Evolutionary conservation across 2,888 invertebrate genomes (phyloP).

Genomic region (Drosophila histrio): DNA sequence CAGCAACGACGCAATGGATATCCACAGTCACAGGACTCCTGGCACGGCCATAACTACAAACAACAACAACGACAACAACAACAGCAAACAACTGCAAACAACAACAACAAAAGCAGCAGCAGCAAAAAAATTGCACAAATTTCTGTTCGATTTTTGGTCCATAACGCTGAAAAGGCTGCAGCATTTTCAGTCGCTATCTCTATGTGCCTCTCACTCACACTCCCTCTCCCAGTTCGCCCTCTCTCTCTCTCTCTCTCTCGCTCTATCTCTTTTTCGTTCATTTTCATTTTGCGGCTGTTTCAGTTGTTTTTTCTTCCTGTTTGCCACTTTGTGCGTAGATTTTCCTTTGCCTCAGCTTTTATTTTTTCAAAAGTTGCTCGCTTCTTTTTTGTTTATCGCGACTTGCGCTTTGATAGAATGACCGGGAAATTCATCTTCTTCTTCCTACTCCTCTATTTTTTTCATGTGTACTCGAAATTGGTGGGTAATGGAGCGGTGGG

Average conservation of each 20-base stretch:
- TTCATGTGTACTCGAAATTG: conserved; percentile 26
- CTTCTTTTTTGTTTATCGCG: conserved; percentile 34
- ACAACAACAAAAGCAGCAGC: conserved; percentile 23
- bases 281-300: conserved; percentile 8
- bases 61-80: conserved; percentile 30
- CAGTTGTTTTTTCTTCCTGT: conserved; percentile 31
- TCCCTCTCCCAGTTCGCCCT: not conserved
- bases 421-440: conserved; percentile 36
- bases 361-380: conserved; percentile 21
- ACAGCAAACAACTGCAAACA: conserved; percentile 20
- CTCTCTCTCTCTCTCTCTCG: conserved; percentile 19
- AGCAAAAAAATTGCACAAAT: conserved; percentile 53
- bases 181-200: conserved; percentile 43
- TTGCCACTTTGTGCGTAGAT: conserved; percentile 76
- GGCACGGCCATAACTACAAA: conserved; percentile 20
- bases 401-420: conserved; percentile 59
- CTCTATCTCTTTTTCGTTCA: conserved; percentile 17
- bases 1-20: conserved; percentile 42
- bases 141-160: conserved; percentile 76
- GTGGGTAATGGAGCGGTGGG: not conserved
- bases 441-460: conserved; percentile 15
- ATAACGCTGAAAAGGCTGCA: conserved; percentile 57
- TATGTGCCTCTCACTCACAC: not conserved
- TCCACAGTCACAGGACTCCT: conserved; percentile 31
- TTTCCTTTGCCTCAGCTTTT: conserved; percentile 45